Conservation (phyloP, 2,113 vertebrate species). For the Coregonus clupeaformis region DNA sequence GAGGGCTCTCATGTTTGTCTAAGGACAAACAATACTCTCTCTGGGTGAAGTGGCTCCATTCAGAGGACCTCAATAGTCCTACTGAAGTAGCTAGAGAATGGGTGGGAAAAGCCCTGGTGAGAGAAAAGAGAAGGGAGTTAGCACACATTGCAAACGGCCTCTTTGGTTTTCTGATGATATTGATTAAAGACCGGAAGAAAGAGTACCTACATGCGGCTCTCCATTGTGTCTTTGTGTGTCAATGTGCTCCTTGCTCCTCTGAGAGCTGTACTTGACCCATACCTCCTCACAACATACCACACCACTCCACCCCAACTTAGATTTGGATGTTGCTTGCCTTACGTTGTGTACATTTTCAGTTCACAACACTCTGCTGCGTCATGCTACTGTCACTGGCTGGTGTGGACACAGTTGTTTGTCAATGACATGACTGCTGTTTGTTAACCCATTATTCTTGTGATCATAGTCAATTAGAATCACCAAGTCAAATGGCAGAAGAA, state of each 20-base stretch:
- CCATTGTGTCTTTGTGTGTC: constrained; percentile 54
- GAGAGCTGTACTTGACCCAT: constrained; percentile 42
- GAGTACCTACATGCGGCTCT: constrained; percentile 53
- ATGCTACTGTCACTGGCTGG: background rate
- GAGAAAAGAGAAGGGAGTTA: constrained; percentile 45
- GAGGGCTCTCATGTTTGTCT: constrained; percentile 30
- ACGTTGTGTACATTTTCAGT: background rate
- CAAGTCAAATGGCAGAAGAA: background rate
- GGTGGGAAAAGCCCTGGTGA: constrained; percentile 57
- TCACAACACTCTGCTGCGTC: background rate
- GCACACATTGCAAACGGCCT: constrained; percentile 52
- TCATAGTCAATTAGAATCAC: no score
- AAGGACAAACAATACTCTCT: constrained; percentile 68
- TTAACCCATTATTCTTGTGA: no score
- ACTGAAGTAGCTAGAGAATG: constrained; percentile 67
- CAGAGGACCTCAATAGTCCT: constrained; percentile 66
- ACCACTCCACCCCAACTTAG: background rate
- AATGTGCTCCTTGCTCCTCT: constrained; percentile 30
- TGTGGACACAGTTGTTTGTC: no score
- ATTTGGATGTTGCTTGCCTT: no score
- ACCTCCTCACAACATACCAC: no score
- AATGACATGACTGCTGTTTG: no score
- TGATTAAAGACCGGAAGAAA: constrained; percentile 62
- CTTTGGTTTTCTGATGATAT: constrained; percentile 62
- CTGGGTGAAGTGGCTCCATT: constrained; percentile 70